Evolutionary conservation across 2,797 vertebrate species (phyloP), one percentile per base, ranked within the genome.

Genomic region (Acrossocheilus wenchowensis): DNA sequence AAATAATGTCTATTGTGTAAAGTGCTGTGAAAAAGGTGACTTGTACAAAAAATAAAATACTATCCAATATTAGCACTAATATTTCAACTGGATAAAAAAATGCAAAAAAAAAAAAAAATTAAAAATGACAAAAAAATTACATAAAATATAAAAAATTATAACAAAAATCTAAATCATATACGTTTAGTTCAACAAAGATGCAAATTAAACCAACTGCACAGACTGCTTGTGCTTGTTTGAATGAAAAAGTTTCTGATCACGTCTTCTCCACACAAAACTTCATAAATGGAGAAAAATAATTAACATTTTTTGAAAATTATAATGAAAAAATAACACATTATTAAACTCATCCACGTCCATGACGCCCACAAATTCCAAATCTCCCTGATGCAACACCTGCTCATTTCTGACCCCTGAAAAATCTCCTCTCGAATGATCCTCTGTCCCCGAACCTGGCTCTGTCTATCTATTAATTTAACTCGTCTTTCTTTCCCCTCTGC

Each of bases 391-490:
- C 23, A 21, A 36, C 73, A 78, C 45, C 83, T 78, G 73, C 52
- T 62, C 12, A 48, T 62, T 60, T 85, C 52, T 85, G 84, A 95
- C 94, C 75, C 34, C 94, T 92, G 89, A 94, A 93, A 93, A 93
- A 91, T 89, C 90, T 86, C 88, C 90, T 89, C 89, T 90, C 92
- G 92, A 94, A 95, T 94, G 94, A 94, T 94, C 93, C 93, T 93
- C 91, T 93, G 90, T 91, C 93, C 91, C 91, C 91, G 89, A 91
- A 92, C 71, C 62, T 62, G 91, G 92, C 92, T 92, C 91, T 92
- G 92, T 91, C 94, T 94, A 94, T 95, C 95, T 95, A 94, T 95
- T 95, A 93, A 95, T 96, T 94, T 94, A 93, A 94, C 93, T 95
- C 94, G 92, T 69, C 64, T 85, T 60, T 80, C 78, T 73, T 83